phyloP scores from a whole-genome alignment of 2,888 invertebrate species.

The Nomada hirtipes region DNA sequence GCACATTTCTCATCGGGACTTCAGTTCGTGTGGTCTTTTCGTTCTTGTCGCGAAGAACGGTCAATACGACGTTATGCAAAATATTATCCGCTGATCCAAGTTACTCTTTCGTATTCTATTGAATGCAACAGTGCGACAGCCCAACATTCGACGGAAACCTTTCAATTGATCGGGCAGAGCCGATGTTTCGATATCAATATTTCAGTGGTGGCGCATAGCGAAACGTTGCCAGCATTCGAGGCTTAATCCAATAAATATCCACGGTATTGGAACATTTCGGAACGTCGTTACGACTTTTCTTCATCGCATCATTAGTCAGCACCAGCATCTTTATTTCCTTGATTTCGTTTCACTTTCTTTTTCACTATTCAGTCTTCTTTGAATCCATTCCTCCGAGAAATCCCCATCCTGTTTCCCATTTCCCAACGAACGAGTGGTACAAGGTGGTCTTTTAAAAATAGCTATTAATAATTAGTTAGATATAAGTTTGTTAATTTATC shows the following conservation, averaged over 20 bases:
- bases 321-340: constrained; percentile 17
- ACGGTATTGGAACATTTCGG: neutral
- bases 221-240: neutral
- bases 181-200: constrained; percentile 40
- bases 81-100: no score
- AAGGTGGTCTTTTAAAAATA: constrained; percentile 47
- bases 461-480: constrained; percentile 21
- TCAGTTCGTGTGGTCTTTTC: neutral
- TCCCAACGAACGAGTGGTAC: constrained; percentile 50
- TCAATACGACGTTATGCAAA: neutral
- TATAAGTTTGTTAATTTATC: constrained; percentile 27
- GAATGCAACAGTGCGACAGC: neutral
- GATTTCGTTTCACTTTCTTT: constrained; percentile 10
- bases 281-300: constrained; percentile 32
- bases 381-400: constrained; percentile 15
- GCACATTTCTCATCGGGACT: constrained; percentile 1
- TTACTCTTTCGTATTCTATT: no score
- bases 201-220: neutral
- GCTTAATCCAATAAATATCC: neutral
- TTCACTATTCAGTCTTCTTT: constrained; percentile 1
- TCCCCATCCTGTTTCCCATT: neutral
- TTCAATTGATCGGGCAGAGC: constrained; percentile 16
- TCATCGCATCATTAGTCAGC: constrained; percentile 14
- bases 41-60: neutral
- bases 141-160: constrained; percentile 1